These are phyloP conservation scores for Agelastica alni DNA, from an alignment of 2,888 invertebrate species.

Conservation along the genomic window DNA sequence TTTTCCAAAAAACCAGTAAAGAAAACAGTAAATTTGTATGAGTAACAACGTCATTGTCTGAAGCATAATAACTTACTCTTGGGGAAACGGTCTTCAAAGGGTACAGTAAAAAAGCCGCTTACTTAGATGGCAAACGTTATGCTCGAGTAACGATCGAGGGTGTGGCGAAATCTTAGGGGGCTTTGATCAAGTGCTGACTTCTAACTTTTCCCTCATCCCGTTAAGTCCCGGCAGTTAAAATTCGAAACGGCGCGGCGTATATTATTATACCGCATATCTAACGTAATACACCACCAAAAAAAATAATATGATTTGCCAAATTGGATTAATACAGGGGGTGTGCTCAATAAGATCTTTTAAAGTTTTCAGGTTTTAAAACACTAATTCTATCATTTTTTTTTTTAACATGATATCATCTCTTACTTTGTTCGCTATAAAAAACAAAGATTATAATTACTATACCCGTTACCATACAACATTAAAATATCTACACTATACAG, in stretches of 20 bases:
- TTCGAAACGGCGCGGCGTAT: conserved; percentile 21
- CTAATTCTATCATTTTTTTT: no score
- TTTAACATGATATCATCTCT: no score
- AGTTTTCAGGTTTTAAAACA: no score
- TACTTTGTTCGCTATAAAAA: no score
- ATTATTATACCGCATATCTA: conserved; percentile 22
- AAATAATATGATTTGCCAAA: conserved; percentile 9
- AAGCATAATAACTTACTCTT: conserved; percentile 21
- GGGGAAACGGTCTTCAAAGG: conserved; percentile 27
- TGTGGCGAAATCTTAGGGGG: conserved; percentile 45
- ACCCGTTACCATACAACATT: no score
- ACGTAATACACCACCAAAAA: conserved; percentile 17
- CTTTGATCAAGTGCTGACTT: conserved; percentile 51
- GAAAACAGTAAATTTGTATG: conserved; percentile 17
- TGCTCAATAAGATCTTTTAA: no score
- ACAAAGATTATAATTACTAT: no score
- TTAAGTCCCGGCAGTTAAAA: conserved; percentile 20
- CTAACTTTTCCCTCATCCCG: conserved; percentile 36
- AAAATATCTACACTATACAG: no score
- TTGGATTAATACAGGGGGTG: no score
- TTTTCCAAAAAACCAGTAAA: no score
- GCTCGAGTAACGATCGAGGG: conserved; percentile 52
- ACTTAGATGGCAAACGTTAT: conserved; percentile 52
- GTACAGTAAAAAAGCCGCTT: conserved; percentile 50
- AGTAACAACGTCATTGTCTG: conserved; percentile 22